Evolutionary conservation across 2,888 invertebrate species (phyloP).

Genomic region (Polymixis flavicincta): DNA sequence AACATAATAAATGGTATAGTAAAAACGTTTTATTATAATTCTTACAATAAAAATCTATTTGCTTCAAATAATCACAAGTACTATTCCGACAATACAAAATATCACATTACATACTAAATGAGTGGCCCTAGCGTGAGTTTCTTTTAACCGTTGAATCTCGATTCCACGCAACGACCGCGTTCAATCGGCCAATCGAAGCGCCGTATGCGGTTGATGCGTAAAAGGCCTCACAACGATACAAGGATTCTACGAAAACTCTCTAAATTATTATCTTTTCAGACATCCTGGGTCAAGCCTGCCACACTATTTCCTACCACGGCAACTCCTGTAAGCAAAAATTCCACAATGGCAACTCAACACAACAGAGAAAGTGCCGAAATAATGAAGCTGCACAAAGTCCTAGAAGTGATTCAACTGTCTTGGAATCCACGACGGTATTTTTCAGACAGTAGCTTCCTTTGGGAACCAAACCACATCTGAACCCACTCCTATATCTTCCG

Average conservation of each 20-base stretch:
- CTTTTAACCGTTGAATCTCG: no score
- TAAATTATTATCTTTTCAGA: no score
- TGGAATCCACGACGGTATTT: background rate
- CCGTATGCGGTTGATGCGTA: no score
- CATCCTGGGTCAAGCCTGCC: background rate
- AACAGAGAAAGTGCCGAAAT: background rate
- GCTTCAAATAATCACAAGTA: background rate
- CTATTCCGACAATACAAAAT: background rate
- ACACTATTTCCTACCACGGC: background rate
- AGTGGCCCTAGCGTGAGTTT: no score
- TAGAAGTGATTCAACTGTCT: background rate
- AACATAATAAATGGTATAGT: background rate
- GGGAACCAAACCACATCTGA: background rate
- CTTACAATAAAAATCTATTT: background rate
- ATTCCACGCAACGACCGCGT: no score
- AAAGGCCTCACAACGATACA: background rate
- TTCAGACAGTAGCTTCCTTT: background rate
- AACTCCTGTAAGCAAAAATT: background rate
- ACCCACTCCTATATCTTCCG: slow-evolving; percentile 12
- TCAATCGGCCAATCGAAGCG: no score
- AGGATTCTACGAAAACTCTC: background rate
- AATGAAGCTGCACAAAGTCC: no score
- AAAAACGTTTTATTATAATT: background rate
- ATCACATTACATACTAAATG: background rate
- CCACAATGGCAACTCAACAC: no score